Conservation (phyloP, 2,113 vertebrate species). For the Camelus dromedarius region DNA sequence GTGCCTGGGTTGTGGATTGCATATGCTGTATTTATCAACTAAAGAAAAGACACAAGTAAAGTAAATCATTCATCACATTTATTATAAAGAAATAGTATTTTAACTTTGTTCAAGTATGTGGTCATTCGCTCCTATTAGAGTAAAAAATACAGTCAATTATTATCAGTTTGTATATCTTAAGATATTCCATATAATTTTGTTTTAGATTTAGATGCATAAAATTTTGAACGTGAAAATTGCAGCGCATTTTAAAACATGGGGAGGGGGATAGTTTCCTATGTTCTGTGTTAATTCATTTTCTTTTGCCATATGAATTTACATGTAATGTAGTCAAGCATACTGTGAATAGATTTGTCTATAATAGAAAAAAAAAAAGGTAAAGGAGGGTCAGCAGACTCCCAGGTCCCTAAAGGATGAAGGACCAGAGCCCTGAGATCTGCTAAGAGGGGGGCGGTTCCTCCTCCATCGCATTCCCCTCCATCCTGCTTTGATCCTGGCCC, state of each 20-base stretch:
- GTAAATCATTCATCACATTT: conserved; percentile 78
- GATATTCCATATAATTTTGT: conserved; percentile 79
- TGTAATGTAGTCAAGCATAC: conserved; percentile 45
- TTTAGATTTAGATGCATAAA: conserved; percentile 80
- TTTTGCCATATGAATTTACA: conserved; percentile 63
- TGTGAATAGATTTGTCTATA: conserved; percentile 73
- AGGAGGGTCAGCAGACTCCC: background rate
- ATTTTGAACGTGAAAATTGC: conserved; percentile 81
- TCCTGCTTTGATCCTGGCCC: background rate
- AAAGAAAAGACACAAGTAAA: conserved; percentile 77
- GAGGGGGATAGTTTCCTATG: conserved; percentile 60
- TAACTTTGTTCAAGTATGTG: conserved; percentile 78
- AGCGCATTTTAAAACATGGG: conserved; percentile 77
- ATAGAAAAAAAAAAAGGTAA: background rate
- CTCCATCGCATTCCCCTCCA: background rate
- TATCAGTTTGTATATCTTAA: conserved; percentile 82
- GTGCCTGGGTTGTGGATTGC: conserved; percentile 9
- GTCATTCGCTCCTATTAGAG: conserved; percentile 76
- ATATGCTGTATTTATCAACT: conserved; percentile 72
- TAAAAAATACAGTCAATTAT: conserved; percentile 75
- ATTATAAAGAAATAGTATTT: conserved; percentile 76
- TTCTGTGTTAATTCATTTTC: conserved; percentile 73
- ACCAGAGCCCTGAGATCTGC: background rate
- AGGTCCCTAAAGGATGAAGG: background rate
- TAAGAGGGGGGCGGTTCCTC: background rate